Evolutionary conservation across 1,140 invertebrate genomes (phyloP), one percentile per base, ranked within the genome.

Genomic region (Drosophila pandora): DNA sequence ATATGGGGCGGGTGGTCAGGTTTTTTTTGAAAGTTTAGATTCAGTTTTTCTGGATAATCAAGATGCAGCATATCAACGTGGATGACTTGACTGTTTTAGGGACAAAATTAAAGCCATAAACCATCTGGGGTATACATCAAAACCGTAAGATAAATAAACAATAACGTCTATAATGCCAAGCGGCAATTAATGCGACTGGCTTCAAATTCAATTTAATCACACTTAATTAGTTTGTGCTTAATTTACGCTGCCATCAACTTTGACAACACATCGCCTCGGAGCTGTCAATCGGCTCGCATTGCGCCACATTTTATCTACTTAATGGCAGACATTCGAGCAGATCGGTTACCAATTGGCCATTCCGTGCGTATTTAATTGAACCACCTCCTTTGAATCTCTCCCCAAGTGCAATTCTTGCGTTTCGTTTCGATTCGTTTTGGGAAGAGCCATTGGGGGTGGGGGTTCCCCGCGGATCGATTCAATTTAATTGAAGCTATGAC

Each of bases 141-240:
- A 37, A 4, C 34, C 34, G 12, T n/a, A 3, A 21, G 41, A 43
- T 43, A 43, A 7, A 43, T 17, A 43, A 43, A 43, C 41, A 43
- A 43, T 43, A 17, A 43, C 34, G 12, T 37, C 34, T 37, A 37
- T 37, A 37, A 12, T 37, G 25, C 34, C 9, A 21, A 6, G 41
- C 41, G 9, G 6, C 43, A 45, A 45, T 45, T 22, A 21, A 17
- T 17, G n/a, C 17, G 41, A 17, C 17, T 23, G 21, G 30, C 50
- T 32, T 32, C 28, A 34, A 34, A 30, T 34, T 52, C 50, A 34
- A 52, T 52, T 52, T 32, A 43, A 43, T 43, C 41, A 43, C 41
- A 43, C 41, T 43, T 43, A 21, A 52, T 52, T 52, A 52, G 50
- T 52, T 52, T 52, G 50, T 52, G 50, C 30, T 52, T 52, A 52